phyloP scores from a whole-genome alignment of 1,140 invertebrate species.

The Drosophila arizonae region DNA sequence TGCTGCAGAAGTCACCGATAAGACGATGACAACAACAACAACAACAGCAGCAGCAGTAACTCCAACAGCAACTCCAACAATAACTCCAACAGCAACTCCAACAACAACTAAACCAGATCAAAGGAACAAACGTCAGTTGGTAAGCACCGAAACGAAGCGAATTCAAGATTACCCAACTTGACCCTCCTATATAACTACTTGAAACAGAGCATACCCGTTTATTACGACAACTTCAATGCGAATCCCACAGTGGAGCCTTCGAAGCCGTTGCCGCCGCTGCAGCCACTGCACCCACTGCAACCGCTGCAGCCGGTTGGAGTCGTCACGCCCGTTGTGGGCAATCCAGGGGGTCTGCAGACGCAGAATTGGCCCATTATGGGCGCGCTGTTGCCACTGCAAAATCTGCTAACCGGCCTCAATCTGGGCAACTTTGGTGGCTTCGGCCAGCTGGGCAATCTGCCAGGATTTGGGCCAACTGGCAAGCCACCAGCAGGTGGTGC shows the following conservation, averaged over 20 bases:
- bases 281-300: neutral
- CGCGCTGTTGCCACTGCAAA: conserved; percentile 51
- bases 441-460: conserved; percentile 20
- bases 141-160: conserved; percentile 4
- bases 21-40: conserved; percentile 15
- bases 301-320: conserved; percentile 40
- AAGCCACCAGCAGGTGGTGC: conserved; percentile 12
- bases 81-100: conserved; percentile 16
- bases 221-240: conserved; percentile 51
- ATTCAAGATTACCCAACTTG: too few species aligned
- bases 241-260: conserved; percentile 15
- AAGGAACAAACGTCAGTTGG: conserved; percentile 63
- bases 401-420: conserved; percentile 51
- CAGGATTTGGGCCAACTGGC: neutral
- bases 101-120: conserved; percentile 13
- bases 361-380: conserved; percentile 68
- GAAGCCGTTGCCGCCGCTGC: conserved; percentile 12
- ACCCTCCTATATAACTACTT: neutral
- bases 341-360: conserved; percentile 28
- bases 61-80: conserved; percentile 18
- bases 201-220: conserved; percentile 49
- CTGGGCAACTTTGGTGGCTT: conserved; percentile 29
- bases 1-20: conserved; percentile 3
- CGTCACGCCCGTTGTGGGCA: conserved; percentile 54
- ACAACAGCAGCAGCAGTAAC: conserved; percentile 13